phyloP scores from a whole-genome alignment of 2,113 vertebrate genomes.

The Ptilorrhoa leucosticta region DNA sequence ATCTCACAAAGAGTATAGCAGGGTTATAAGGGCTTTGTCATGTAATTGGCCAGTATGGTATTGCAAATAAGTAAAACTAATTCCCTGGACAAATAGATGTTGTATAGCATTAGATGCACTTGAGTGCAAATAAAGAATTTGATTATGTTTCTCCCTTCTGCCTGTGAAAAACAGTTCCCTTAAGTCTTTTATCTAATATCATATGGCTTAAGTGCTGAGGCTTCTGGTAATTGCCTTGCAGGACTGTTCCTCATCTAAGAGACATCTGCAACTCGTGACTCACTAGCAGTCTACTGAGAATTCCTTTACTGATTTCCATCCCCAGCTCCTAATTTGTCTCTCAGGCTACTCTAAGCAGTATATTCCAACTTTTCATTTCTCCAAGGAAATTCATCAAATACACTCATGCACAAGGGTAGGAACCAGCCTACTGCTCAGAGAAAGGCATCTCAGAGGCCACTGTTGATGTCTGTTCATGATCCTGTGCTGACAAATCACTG shows the following conservation, averaged over 20 bases:
- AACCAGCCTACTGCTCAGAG: neutral
- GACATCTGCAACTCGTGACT: neutral
- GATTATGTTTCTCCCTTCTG: neutral
- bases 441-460: neutral
- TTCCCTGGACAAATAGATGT: neutral
- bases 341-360: neutral
- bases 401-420: neutral
- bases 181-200: slow-evolving; percentile 8
- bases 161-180: neutral
- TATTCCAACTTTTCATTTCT: slow-evolving; percentile 3
- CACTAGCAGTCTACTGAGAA: neutral
- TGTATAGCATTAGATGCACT: neutral
- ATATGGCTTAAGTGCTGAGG: neutral
- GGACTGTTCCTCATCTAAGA: slow-evolving; percentile 8
- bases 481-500: neutral
- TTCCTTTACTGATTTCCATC: slow-evolving; percentile 17
- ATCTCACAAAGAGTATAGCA: neutral
- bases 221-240: neutral
- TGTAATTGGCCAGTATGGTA: neutral
- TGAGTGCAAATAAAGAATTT: neutral
- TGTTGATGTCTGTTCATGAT: neutral
- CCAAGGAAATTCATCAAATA: neutral
- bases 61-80: neutral
- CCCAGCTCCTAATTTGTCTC: neutral
- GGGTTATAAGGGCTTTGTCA: neutral